Evolutionary conservation across 1,140 invertebrate genomes (phyloP), one percentile per base, ranked within the genome.

Genomic region (Achroia grisella): DNA sequence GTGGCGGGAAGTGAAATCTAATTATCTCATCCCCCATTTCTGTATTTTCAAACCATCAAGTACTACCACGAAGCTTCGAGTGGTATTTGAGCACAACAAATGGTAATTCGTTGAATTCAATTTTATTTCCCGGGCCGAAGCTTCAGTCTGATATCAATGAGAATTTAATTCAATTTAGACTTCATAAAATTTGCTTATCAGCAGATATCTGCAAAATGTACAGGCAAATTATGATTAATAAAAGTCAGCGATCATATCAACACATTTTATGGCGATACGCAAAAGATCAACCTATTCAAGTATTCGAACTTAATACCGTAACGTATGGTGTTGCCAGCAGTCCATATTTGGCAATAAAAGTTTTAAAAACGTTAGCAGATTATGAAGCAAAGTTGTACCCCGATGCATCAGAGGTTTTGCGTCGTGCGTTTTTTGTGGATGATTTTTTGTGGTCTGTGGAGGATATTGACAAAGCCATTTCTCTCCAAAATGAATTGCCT

Each of bases 151-250:
- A 39, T n/a, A 39, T 39, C 8, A 10, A 8, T 23, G 2, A 3
- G n/a, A 39, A 23, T 9, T 10, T 39, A 39, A 15, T 39, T 10
- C 17, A 39, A 6, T 39, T 39, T 23, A 13, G 15, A 15, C 10
- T 39, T 6, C 27, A 23, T 39, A 1, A 39, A 39, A 23, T 23
- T 27, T 39, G 36, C 10, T 39, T 39, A n/a, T 14, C 14, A 1
- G 27, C 14, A 10, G 36, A 39, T 27, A 15, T 39, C 27, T 39
- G 36, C 4, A 27, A 27, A 39, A 39, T 39, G 36, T 39, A 39
- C 27, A 13, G 36, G 17, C 14, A 14, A 6, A 39, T 39, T 23
- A 23, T 39, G 10, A 13, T 39, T 10, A 15, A 17, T 5, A 15
- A 39, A 17, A 10, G 11, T 9, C 14, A 39, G 9, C 12, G 36